These are phyloP conservation scores for Thymelicus lineola DNA, from an alignment of 2,888 invertebrate species.

Conservation along the genomic window DNA sequence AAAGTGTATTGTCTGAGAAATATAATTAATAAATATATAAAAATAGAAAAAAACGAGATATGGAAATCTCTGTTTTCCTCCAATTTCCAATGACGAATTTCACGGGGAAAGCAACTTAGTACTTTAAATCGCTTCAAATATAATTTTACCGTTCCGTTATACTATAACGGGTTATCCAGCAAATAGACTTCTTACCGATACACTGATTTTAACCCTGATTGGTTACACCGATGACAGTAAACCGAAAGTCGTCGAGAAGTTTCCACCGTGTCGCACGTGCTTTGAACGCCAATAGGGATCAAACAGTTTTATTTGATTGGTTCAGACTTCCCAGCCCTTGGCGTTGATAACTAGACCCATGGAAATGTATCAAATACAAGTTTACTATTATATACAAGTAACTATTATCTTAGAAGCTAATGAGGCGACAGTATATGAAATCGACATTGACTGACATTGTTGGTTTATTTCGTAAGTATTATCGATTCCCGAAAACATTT, in stretches of 20 bases:
- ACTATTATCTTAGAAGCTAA: no score
- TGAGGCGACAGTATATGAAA: no score
- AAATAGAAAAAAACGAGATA: no score
- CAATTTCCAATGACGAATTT: no score
- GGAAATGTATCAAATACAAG: background rate
- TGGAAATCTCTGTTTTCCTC: no score
- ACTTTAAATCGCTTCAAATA: background rate
- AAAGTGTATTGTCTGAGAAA: no score
- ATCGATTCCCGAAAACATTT: no score
- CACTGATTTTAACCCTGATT: conserved; percentile 25
- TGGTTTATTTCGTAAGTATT: no score
- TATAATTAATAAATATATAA: no score
- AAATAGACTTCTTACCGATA: conserved; percentile 8
- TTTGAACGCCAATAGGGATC: conserved; percentile 25
- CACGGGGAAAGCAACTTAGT: no score
- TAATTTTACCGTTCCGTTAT: background rate
- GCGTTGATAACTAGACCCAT: background rate
- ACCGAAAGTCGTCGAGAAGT: conserved; percentile 31
- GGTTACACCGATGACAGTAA: conserved; percentile 26
- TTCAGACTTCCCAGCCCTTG: conserved; percentile 11
- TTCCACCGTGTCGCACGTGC: conserved; percentile 27
- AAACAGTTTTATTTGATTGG: conserved; percentile 28
- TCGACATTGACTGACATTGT: no score
- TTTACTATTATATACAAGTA: background rate
- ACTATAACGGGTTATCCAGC: background rate